Base-by-base conservation (phyloP, 2,113 vertebrate species). In the Peromyscus polionotus region DNA sequence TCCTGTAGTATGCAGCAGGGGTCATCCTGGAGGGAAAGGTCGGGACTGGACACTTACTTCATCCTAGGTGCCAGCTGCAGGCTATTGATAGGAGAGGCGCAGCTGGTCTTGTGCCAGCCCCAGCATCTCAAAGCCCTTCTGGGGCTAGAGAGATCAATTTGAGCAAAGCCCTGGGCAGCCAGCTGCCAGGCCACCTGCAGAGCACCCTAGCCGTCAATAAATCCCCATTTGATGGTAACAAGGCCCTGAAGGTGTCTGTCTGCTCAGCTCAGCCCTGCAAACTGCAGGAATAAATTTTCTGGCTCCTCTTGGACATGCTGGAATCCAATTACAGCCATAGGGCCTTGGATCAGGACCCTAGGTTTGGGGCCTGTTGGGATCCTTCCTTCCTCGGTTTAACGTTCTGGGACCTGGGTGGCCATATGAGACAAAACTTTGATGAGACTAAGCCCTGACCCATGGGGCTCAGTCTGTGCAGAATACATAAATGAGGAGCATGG, bases 261-360 rank as follows among this genome's bases (percentile, higher is more conserved):
- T 86, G 94, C 96, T 98, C 97, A 95, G 51, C 97, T 96, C 95
- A 95, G 97, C 93, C 95, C 91, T 95, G 93, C 97, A 97, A 96
- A 98, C 95, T 96, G 97, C 97, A 98, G 97, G 98, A 96, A 96
- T 97, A 97, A 95, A 98, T 98, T 98, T 98, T 96, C 95, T 81
- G 95, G 97, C 97, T 98, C 93, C 96, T 98, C 95, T 88, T 90
- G 97, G 97, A 97, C 95, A 97, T 96, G 97, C 97, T 91, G 97
- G 97, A 97, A 98, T 98, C 98, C 97, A 98, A 95, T 98, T 97
- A 98, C 94, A 91, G 97, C 96, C 19, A 63, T n/a, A 0, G 97
- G 97, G 96, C 96, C 87, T 98, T 98, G 96, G 95, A 95, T 97
- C 97, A 97, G 86, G 94, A 97, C 94, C 96, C 94, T 94, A 93